Percentiles rank a stretch among this genome's conserved stretches.
Evolutionary conservation across 2,113 vertebrate species (phyloP).

Genomic region (Brachyhypopomus gauderio): DNA sequence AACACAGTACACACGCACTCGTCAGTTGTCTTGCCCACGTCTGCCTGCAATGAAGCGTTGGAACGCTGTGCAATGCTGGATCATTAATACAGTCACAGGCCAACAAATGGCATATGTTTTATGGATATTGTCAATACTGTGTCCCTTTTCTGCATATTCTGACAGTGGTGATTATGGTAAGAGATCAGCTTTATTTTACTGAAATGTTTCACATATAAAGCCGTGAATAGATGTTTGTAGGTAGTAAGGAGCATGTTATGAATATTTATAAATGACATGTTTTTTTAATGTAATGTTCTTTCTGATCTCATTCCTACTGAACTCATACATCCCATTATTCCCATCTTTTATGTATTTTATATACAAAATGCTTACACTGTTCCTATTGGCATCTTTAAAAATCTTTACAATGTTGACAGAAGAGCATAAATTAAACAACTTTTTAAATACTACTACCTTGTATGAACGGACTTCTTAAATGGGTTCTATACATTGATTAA

Average conservation of each 20-base stretch:
- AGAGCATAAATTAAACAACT: no score
- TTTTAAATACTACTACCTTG: no score
- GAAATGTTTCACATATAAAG: neutral
- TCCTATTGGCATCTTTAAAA: neutral
- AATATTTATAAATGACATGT: neutral
- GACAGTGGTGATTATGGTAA: conserved; percentile 54
- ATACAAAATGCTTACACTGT: neutral
- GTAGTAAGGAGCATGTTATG: neutral
- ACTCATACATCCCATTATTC: neutral
- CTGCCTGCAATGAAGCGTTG: conserved; percentile 9
- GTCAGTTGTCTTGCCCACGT: neutral
- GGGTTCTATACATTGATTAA: no score
- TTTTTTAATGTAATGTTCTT: no score
- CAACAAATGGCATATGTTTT: conserved; percentile 35
- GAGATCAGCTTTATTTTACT: neutral
- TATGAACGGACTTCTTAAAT: no score
- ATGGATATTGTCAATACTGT: conserved; percentile 26
- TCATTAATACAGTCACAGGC: neutral
- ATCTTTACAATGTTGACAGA: neutral
- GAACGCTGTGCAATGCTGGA: conserved; percentile 21
- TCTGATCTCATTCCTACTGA: no score
- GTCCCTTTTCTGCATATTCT: conserved; percentile 22
- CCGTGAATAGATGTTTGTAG: neutral
- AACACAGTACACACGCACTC: neutral
- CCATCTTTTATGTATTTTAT: no score